Conservation (phyloP, 2,113 vertebrate species). For the Cephalopterus ornatus region DNA sequence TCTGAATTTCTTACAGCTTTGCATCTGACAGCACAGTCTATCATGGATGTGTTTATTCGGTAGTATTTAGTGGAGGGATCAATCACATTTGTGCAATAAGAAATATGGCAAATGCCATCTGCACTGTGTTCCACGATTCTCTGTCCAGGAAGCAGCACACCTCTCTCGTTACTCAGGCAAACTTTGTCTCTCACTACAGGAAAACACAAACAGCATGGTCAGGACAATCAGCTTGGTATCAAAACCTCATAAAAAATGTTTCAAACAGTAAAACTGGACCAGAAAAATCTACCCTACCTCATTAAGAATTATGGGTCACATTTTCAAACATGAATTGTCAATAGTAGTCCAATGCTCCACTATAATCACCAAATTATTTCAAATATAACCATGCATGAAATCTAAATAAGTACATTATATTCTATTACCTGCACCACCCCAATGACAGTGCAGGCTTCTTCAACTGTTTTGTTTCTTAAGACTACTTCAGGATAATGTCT, state of each 20-base stretch:
- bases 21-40: constrained; percentile 87
- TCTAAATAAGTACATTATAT: not conserved
- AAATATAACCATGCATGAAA: not conserved
- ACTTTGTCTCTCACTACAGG: constrained; percentile 86
- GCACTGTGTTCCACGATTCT: constrained; percentile 83
- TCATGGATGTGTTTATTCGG: constrained; percentile 76
- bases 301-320: not conserved
- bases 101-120: constrained; percentile 82
- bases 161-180: constrained; percentile 84
- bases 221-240: not conserved
- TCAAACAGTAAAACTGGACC: not conserved
- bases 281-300: not conserved
- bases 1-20: constrained; percentile 76
- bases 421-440: not conserved
- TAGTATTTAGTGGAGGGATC: constrained; percentile 86
- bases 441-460: not conserved
- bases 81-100: constrained; percentile 80
- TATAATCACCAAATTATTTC: not conserved
- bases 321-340: not conserved
- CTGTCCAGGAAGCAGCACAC: constrained; percentile 89
- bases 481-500: not conserved
- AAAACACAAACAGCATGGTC: not conserved
- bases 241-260: not conserved
- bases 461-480: not conserved
- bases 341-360: not conserved